These are phyloP conservation scores for Paedocypris micromegethes DNA, from an alignment of 2,797 vertebrate species.

Conservation along the genomic window DNA sequence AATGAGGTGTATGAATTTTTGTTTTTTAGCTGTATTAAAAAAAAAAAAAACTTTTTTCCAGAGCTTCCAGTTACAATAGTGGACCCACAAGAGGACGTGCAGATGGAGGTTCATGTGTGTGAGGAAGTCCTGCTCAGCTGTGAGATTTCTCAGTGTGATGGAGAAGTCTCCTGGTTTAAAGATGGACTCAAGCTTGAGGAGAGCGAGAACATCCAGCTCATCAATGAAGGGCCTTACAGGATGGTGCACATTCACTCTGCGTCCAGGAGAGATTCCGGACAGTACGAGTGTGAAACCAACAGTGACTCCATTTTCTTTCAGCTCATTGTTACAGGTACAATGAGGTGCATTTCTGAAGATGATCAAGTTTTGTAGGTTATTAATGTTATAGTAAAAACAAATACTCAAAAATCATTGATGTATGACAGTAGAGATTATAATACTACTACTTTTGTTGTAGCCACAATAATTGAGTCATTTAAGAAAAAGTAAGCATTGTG, in stretches of 20 bases:
- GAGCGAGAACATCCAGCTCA: conserved; percentile 56
- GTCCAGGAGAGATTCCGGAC: conserved; percentile 68
- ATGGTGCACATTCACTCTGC: conserved; percentile 67
- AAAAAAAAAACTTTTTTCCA: conserved; percentile 46
- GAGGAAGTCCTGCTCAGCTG: conserved; percentile 78
- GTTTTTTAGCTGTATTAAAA: no score
- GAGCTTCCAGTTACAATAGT: conserved; percentile 81
- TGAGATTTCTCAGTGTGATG: conserved; percentile 73
- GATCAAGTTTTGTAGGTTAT: no score
- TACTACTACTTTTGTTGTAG: no score
- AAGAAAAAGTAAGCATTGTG: no score
- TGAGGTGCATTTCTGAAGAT: no score
- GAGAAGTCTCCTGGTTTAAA: conserved; percentile 79
- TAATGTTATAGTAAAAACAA: no score
- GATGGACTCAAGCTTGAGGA: conserved; percentile 75
- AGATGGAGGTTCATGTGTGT: conserved; percentile 59
- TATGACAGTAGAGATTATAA: no score
- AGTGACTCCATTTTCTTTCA: conserved; percentile 86
- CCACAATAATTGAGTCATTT: no score
- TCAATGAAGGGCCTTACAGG: conserved; percentile 68
- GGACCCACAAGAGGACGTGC: conserved; percentile 75
- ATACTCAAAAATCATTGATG: no score
- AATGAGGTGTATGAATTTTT: neutral
- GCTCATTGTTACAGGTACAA: conserved; percentile 74
- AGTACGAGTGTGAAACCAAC: conserved; percentile 83